These are phyloP conservation scores for Rhineura floridana DNA, from an alignment of 2,113 vertebrate genomes.

Conservation along the genomic window DNA sequence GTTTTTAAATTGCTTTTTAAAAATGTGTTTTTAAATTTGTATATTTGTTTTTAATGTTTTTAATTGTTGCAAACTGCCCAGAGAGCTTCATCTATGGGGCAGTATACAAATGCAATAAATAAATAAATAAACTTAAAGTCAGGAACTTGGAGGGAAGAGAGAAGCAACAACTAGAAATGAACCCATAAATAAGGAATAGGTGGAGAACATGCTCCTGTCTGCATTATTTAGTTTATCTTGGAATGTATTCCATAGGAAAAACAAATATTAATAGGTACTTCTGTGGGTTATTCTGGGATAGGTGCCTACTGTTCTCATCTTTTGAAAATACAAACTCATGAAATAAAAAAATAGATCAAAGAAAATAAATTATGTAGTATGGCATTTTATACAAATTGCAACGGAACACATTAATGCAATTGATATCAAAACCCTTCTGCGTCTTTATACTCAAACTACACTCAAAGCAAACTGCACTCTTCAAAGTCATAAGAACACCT, in stretches of 20 bases:
- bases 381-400: not conserved
- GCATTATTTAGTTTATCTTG: not conserved
- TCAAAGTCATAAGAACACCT: constrained; percentile 39
- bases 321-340: constrained; percentile 29
- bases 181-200: not conserved
- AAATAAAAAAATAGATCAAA: constrained; percentile 23
- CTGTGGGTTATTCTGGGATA: not conserved
- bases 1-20: no score
- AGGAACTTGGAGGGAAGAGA: not conserved
- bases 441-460: not conserved
- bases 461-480: constrained; percentile 9
- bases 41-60: no score
- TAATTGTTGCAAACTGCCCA: no score
- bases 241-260: not conserved
- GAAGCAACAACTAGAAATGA: no score
- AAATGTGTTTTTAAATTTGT: no score
- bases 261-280: not conserved
- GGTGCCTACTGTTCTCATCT: not conserved
- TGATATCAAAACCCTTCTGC: constrained; percentile 32
- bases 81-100: no score
- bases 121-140: not conserved
- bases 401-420: not conserved
- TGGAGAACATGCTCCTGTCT: not conserved
- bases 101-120: no score
- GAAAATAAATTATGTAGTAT: not conserved